Evolutionary conservation across 2,113 vertebrate genomes (phyloP).

Genomic region (Laticauda colubrina): DNA sequence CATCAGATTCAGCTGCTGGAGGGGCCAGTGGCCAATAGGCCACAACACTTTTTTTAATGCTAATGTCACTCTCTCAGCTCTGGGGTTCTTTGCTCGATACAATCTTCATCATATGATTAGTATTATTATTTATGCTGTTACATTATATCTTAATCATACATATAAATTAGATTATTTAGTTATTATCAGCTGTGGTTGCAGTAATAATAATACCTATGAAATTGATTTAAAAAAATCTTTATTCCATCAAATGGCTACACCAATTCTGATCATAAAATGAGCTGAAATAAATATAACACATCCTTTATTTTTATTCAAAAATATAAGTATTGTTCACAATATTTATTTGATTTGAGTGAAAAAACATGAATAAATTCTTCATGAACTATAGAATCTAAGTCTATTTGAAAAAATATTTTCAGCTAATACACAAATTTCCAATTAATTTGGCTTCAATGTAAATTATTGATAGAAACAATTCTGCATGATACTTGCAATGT

Average conservation of each 20-base stretch:
- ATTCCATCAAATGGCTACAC: not conserved
- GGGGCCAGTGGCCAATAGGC: no score
- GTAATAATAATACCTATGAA: not conserved
- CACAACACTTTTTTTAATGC: not conserved
- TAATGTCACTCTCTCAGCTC: not conserved
- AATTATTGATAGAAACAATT: slow-evolving; percentile 37
- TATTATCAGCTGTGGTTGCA: not conserved
- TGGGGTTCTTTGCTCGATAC: not conserved
- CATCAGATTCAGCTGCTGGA: no score
- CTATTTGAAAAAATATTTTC: slow-evolving; percentile 26
- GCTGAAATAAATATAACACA: not conserved
- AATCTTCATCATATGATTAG: not conserved
- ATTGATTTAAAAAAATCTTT: not conserved
- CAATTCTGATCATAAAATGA: slow-evolving; percentile 1
- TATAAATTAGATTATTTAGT: not conserved
- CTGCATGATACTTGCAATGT: slow-evolving; percentile 47
- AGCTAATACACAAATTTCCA: slow-evolving; percentile 51
- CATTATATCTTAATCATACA: not conserved
- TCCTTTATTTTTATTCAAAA: not conserved
- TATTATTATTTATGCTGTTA: not conserved
- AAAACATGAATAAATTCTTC: slow-evolving; percentile 37
- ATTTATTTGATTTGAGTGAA: not conserved
- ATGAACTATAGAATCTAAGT: slow-evolving; percentile 39
- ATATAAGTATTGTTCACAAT: not conserved
- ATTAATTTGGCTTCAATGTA: slow-evolving; percentile 52